phyloP scores from a whole-genome alignment of 2,113 vertebrate genomes.

The Marcusenius ussheri region DNA sequence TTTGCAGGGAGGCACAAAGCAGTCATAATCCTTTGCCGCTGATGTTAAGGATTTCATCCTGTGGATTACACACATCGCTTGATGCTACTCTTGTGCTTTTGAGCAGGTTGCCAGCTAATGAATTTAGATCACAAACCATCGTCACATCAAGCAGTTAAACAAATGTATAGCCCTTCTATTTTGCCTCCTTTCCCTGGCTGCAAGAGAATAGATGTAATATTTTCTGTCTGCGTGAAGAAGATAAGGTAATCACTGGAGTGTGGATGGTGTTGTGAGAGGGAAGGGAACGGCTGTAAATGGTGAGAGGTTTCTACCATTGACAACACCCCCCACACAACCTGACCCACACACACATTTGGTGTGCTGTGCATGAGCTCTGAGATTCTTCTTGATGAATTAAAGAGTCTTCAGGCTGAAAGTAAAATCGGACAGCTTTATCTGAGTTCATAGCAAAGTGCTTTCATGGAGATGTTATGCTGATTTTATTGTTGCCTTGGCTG shows the following conservation, averaged over 20 bases:
- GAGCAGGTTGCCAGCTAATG: constrained; percentile 10
- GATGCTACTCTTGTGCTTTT: background rate
- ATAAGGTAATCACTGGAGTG: constrained; percentile 20
- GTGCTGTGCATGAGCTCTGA: background rate
- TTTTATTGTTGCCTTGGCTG: constrained; percentile 3
- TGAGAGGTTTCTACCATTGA: background rate
- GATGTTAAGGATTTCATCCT: background rate
- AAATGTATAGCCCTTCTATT: constrained; percentile 10
- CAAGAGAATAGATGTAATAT: constrained; percentile 5
- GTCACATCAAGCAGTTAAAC: background rate
- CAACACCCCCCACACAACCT: background rate
- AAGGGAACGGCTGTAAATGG: background rate
- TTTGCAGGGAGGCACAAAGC: background rate
- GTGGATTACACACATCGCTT: background rate
- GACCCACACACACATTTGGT: background rate
- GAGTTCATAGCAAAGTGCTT: background rate
- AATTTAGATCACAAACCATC: constrained; percentile 9
- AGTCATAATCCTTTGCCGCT: constrained; percentile 8
- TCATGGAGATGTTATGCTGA: constrained; percentile 1
- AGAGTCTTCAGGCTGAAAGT: background rate
- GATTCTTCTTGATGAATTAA: constrained; percentile 4
- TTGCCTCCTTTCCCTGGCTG: background rate
- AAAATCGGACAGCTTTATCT: background rate
- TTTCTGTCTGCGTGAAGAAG: constrained; percentile 16
- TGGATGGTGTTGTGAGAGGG: background rate